These are phyloP conservation scores for Drosophila gaucha DNA, from an alignment of 2,888 invertebrate species.

Conservation along the genomic window DNA sequence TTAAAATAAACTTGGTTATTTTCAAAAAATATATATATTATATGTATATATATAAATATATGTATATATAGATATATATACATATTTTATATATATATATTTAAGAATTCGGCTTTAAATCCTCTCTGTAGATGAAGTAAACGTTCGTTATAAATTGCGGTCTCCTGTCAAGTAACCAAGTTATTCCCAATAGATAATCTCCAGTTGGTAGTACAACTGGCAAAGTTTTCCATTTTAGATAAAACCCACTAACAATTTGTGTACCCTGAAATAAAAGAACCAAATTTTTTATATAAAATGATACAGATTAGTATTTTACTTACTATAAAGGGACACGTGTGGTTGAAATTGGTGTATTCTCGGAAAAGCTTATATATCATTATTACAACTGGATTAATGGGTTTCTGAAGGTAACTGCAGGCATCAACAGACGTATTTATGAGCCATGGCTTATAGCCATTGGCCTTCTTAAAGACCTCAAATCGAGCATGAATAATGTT, in stretches of 20 bases:
- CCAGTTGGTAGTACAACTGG: not conserved
- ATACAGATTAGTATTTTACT: too few species aligned
- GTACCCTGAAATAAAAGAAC: too few species aligned
- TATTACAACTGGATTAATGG: not conserved
- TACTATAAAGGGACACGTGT: not conserved
- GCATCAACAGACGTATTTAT: conserved; percentile 13
- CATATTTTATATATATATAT: too few species aligned
- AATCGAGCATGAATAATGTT: conserved; percentile 20
- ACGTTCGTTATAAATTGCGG: not conserved
- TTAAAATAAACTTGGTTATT: too few species aligned
- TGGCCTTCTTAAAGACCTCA: too few species aligned
- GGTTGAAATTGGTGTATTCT: not conserved
- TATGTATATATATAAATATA: too few species aligned
- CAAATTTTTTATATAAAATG: too few species aligned
- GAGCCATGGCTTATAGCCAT: too few species aligned
- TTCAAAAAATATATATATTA: too few species aligned
- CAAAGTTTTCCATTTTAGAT: too few species aligned
- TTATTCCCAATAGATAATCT: not conserved
- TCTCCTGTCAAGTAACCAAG: not conserved
- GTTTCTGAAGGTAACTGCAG: not conserved
- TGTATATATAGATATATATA: too few species aligned
- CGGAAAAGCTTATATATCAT: not conserved
- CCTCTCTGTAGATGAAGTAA: not conserved
- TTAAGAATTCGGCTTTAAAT: not conserved
- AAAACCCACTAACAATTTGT: too few species aligned